Percentiles rank a stretch among this genome's conserved stretches.
Evolutionary conservation across 1,140 invertebrate species (phyloP).

Genomic region (Trichomalopsis sarcophagae): DNA sequence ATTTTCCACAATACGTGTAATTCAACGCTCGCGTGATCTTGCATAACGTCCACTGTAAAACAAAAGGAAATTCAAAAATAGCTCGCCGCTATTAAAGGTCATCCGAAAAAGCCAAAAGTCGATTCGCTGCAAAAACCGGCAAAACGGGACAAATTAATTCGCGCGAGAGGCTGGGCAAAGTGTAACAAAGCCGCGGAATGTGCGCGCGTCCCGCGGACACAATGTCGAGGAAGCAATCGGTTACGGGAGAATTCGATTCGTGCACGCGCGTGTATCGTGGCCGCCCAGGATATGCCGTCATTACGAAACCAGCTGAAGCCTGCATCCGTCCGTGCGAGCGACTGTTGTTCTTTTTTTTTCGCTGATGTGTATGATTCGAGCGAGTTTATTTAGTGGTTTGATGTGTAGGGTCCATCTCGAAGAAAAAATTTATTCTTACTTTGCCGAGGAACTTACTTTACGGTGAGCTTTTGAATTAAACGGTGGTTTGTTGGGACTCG

Average conservation of each 20-base stretch:
- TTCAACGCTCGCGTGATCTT: background rate
- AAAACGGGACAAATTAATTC: background rate
- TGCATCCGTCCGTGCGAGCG: conserved; percentile 40
- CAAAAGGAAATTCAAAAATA: background rate
- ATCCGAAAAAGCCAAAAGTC: background rate
- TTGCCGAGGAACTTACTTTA: no score
- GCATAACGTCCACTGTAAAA: background rate
- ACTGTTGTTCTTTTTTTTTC: background rate
- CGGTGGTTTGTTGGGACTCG: no score
- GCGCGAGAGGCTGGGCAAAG: conserved; percentile 15
- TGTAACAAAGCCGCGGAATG: conserved; percentile 37
- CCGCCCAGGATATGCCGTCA: conserved; percentile 42
- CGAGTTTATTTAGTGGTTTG: background rate
- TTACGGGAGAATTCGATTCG: conserved; percentile 48
- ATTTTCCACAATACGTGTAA: background rate
- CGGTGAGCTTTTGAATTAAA: no score
- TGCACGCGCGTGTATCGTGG: background rate
- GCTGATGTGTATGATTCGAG: background rate
- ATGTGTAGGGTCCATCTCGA: background rate
- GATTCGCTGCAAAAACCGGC: background rate
- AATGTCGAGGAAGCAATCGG: conserved; percentile 55
- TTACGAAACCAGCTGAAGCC: conserved; percentile 43
- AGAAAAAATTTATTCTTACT: no score
- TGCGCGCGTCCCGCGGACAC: conserved; percentile 4
- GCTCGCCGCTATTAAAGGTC: no score